These are phyloP conservation scores for Botia almorhae DNA, from an alignment of 2,797 vertebrate genomes.

Conservation along the genomic window DNA sequence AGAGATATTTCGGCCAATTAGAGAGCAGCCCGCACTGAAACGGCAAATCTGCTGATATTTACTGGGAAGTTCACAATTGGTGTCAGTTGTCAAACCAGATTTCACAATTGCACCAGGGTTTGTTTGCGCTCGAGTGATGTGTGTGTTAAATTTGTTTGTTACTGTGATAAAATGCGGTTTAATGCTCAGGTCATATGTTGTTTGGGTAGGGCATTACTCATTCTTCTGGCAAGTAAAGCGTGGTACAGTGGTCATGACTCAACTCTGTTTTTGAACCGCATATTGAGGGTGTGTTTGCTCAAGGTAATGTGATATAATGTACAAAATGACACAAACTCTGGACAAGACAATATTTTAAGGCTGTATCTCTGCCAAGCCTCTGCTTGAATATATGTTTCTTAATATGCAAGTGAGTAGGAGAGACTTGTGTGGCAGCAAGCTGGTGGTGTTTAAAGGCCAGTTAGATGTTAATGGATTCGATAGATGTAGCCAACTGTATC, in stretches of 20 bases:
- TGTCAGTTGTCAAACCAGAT: slow-evolving; percentile 57
- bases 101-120: slow-evolving; percentile 38
- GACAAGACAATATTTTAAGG: slow-evolving; percentile 19
- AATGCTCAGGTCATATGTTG: slow-evolving; percentile 27
- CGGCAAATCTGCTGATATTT: slow-evolving; percentile 57
- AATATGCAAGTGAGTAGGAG: neutral
- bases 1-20: slow-evolving; percentile 49
- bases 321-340: slow-evolving; percentile 16
- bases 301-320: slow-evolving; percentile 22
- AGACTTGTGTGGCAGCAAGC: neutral
- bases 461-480: neutral
- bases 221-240: neutral
- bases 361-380: slow-evolving; percentile 1
- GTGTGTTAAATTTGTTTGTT: slow-evolving; percentile 18
- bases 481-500: neutral
- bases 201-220: slow-evolving; percentile 21
- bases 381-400: slow-evolving; percentile 19
- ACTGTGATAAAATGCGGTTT: slow-evolving; percentile 5
- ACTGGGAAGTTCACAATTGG: slow-evolving; percentile 53
- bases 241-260: slow-evolving; percentile 13
- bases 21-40: slow-evolving; percentile 45
- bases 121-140: slow-evolving; percentile 5
- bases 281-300: neutral
- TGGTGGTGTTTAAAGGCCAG: neutral
- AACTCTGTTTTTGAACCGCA: neutral